These are phyloP conservation scores for Erannis defoliaria DNA, from an alignment of 2,888 invertebrate species.

Conservation along the genomic window DNA sequence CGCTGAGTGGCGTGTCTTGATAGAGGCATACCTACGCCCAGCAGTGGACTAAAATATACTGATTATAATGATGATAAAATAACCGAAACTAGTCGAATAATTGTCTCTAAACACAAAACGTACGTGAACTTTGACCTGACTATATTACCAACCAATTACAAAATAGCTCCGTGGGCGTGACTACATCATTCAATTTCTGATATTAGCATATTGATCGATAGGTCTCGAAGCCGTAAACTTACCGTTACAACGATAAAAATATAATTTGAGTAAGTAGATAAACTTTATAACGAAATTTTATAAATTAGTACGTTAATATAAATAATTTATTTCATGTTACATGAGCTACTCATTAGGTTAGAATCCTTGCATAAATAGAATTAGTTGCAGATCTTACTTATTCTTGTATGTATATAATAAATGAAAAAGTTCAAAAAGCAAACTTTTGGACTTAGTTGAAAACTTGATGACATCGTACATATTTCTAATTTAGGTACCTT, in stretches of 20 bases:
- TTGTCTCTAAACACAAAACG: constrained; percentile 14
- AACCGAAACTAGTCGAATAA: not conserved
- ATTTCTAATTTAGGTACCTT: too few species aligned
- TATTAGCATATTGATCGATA: constrained; percentile 51
- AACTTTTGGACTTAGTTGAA: too few species aligned
- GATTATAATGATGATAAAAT: not conserved
- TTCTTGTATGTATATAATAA: too few species aligned
- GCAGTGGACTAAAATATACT: too few species aligned
- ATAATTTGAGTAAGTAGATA: constrained; percentile 11
- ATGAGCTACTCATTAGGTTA: too few species aligned
- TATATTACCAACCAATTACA: constrained; percentile 43
- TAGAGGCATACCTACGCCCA: too few species aligned
- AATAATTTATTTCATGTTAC: too few species aligned
- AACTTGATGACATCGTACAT: too few species aligned
- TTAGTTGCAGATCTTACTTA: too few species aligned
- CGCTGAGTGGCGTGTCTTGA: too few species aligned
- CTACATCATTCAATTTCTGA: constrained; percentile 50
- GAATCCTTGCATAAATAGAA: too few species aligned
- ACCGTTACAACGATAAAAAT: constrained; percentile 22
- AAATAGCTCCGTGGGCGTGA: constrained; percentile 47
- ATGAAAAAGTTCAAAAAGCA: too few species aligned
- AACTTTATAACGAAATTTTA: not conserved
- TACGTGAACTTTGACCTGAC: constrained; percentile 40
- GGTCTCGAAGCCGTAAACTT: constrained; percentile 25
- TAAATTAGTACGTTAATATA: not conserved